These are phyloP conservation scores for Bradypodion pumilum DNA, from an alignment of 2,797 vertebrate species.

Conservation along the genomic window DNA sequence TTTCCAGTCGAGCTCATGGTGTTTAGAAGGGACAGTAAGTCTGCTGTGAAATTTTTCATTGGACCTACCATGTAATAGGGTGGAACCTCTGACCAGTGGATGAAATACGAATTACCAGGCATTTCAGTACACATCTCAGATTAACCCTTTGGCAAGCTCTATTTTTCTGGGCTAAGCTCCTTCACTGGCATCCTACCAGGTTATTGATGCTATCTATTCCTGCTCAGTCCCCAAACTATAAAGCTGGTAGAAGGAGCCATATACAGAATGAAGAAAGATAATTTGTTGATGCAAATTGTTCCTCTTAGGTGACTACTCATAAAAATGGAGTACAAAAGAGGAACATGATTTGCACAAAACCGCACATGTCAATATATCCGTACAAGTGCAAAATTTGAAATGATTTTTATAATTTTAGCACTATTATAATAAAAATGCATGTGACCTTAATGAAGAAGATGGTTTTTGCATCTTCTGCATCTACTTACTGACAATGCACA, in stretches of 20 bases:
- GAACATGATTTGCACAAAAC: no score
- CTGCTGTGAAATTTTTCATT: neutral
- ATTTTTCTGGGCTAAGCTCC: neutral
- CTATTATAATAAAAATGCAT: no score
- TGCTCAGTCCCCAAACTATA: neutral
- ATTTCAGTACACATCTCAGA: neutral
- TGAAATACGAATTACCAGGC: neutral
- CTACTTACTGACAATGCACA: no score
- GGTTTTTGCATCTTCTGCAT: no score
- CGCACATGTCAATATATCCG: no score
- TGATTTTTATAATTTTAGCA: no score
- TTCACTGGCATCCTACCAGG: neutral
- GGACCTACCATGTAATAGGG: neutral
- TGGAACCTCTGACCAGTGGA: neutral
- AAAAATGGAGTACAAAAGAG: no score
- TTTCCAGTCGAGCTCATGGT: neutral
- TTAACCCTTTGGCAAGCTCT: neutral
- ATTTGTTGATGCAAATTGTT: neutral
- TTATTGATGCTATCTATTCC: neutral
- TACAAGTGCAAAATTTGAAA: no score
- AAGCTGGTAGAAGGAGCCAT: neutral
- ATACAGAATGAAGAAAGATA: neutral
- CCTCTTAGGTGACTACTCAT: neutral
- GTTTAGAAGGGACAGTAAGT: neutral
- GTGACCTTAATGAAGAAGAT: no score